Base-by-base conservation (phyloP, 2,888 invertebrate species). In the Leptopilina drosophilae region DNA sequence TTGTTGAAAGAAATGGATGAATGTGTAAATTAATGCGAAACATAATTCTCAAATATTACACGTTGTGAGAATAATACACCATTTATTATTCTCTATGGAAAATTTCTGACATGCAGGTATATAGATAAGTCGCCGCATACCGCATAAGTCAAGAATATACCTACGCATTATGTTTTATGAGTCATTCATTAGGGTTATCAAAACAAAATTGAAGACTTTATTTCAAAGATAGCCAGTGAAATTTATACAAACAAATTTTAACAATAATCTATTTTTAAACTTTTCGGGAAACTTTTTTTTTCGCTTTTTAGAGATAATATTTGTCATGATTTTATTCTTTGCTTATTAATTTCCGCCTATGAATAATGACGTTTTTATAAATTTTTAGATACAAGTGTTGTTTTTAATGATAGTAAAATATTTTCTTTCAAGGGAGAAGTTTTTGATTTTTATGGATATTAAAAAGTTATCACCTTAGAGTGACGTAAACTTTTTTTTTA, bases 281-380 rank as follows among this genome's bases (percentile, higher is more conserved):
- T 49, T 49, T 49, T 49, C 11, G 49, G 11, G 12, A 49, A 42
- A 8, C 6, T 7, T 42, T 42, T 49, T 11, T 49, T 49, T 49
- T 64, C 11, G 20, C 8, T 9, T 62, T 62, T 20, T 7, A 20
- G 20, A 62, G 49, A 49, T 49, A 49, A 3, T 9, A 49, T 49
- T n/a, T 15, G 8, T 59, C 6, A n/a, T 15, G 0, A 59, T 15
- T 62, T 62, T 62, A 62, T n/a, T 59, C 0, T 0, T 5, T 6
- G 9, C 12, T 26, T n/a, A 56, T 33, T 40, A 33, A n/a, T n/a
- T n/a, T n/a, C 53, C 53, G 49, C 7, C 56, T 9, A 64, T 20
- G 8, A 1, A 53, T 11, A 73, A 73, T 26, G 56, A 67, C 8
- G 33, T n/a, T 73, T 33, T 73, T 73, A 73, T 73, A 56, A 73